A percentile compares a stretch with the other conserved stretches of the same genome.
Conservation (phyloP, 2,888 invertebrate species). For the Eupithecia centaureata region DNA sequence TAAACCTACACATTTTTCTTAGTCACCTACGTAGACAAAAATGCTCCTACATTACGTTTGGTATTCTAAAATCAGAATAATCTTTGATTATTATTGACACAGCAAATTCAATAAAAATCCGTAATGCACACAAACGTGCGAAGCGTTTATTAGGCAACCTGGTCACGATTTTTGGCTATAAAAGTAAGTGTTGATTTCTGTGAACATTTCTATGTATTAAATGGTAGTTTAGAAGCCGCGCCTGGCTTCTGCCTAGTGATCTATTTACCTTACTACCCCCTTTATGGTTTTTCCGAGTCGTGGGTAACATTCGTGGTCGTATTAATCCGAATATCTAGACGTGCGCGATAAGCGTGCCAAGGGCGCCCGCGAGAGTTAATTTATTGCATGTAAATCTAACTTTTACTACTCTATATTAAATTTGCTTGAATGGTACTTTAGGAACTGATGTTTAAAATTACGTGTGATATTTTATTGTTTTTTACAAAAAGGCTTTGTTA, state of each 20-base stretch:
- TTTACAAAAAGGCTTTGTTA: too few relatives aligned
- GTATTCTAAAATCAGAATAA: conserved; percentile 13
- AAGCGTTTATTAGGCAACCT: conserved; percentile 54
- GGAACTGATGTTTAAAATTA: not conserved
- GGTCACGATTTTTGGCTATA: conserved; percentile 60
- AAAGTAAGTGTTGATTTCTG: conserved; percentile 70
- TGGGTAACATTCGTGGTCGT: conserved; percentile 55
- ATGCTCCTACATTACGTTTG: not conserved
- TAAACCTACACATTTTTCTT: not conserved
- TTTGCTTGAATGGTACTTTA: conserved; percentile 8
- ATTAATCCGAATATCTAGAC: conserved; percentile 43
- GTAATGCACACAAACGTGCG: conserved; percentile 31
- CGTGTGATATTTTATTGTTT: too few relatives aligned
- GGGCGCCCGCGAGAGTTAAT: conserved; percentile 29
- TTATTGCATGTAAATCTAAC: conserved; percentile 26
- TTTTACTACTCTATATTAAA: conserved; percentile 14
- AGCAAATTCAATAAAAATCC: conserved; percentile 21
- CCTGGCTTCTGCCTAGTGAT: conserved; percentile 61
- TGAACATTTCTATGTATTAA: conserved; percentile 71
- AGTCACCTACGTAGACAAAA: not conserved
- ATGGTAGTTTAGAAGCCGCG: conserved; percentile 66
- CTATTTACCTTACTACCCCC: conserved; percentile 72
- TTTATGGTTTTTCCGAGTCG: conserved; percentile 65
- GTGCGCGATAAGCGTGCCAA: conserved; percentile 38
- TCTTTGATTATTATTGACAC: conserved; percentile 24